Base-by-base conservation (phyloP, 1,140 invertebrate genomes). In the Plectus sambesii region DNA sequence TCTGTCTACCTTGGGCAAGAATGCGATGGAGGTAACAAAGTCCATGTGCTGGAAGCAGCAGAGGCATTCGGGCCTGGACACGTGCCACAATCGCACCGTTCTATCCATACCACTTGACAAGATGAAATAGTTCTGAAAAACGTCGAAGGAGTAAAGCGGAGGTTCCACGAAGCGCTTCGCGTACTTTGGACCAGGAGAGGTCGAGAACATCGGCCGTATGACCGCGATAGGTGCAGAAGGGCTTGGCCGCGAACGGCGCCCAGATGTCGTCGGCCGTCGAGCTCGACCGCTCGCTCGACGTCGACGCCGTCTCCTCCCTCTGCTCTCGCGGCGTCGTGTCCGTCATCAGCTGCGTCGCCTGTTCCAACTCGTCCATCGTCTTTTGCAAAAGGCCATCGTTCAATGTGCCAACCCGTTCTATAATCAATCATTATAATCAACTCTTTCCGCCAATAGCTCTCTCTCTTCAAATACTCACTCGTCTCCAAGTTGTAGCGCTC, bases 31-130 rank as follows among this genome's bases (percentile, higher is more conserved):
- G 0, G 92, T 97, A 17, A 97, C 90, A 74, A 96, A 96, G 72
- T 97, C 92, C 58, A 96, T 92, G 66, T 97, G 92, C 69, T 97
- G 90, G 71, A 98, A 98, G 70, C 88, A 93, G 71, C 92, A 97
- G 0, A 98, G 77, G 68, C 93, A 98, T 70, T 97, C 92, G 62
- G 86, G 83, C 19, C 89, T 73, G 0, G 87, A 92, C 53, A 97
- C 88, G 68, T 98, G 93, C 92, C 92, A 98, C 35, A 97, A 73
- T 26, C 89, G 75, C 0, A 97, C 90, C 8, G 89, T 96, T 71
- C 94, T 90, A 73, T 97, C 92, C 88, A 97, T 97, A 4, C 88
- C 93, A 9, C 87, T 93, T 0, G 88, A 93, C 12, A 98, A 70
- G 33, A 97, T 81, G 68, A 98, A 98, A 69, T 96, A 96, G 70